A percentile compares a stretch with the other conserved stretches of the same genome.
phyloP scores from a whole-genome alignment of 2,113 vertebrate genomes.

The Corythaeola cristata region DNA sequence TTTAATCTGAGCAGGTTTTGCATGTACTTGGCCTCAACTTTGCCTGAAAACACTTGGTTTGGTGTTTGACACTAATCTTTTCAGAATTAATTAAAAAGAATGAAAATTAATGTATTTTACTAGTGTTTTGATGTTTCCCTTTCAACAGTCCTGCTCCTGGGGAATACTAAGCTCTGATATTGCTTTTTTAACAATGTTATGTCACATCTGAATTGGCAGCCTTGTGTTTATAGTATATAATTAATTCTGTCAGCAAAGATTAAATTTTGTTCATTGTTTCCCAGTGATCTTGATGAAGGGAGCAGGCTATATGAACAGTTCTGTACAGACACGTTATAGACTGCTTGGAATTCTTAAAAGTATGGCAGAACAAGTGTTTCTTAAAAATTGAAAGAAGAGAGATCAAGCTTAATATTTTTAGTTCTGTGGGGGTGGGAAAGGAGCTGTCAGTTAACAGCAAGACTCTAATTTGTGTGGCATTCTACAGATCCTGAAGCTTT shows the following conservation, averaged over 20 bases:
- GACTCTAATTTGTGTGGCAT: slow-evolving; percentile 23
- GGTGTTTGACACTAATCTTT: background rate
- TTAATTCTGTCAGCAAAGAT: background rate
- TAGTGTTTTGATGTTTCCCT: background rate
- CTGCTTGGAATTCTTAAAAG: background rate
- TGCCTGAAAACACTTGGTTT: background rate
- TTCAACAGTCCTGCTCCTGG: background rate
- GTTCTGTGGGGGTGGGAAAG: slow-evolving; percentile 30
- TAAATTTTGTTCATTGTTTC: background rate
- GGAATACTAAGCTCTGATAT: background rate
- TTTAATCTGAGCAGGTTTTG: background rate
- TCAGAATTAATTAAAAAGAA: background rate
- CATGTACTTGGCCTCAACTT: background rate
- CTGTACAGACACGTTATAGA: background rate
- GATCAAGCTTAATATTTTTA: slow-evolving; percentile 44
- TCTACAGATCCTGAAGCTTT: background rate
- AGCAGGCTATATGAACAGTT: background rate
- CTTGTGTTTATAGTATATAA: background rate
- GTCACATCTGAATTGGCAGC: background rate
- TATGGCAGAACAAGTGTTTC: background rate
- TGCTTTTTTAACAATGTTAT: background rate
- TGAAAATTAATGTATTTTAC: background rate
- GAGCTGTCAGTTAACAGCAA: slow-evolving; percentile 48
- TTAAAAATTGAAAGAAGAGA: background rate
- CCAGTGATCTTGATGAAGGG: background rate